These are phyloP conservation scores for Thrips palmi DNA, from an alignment of 1,140 invertebrate genomes.

Conservation along the genomic window DNA sequence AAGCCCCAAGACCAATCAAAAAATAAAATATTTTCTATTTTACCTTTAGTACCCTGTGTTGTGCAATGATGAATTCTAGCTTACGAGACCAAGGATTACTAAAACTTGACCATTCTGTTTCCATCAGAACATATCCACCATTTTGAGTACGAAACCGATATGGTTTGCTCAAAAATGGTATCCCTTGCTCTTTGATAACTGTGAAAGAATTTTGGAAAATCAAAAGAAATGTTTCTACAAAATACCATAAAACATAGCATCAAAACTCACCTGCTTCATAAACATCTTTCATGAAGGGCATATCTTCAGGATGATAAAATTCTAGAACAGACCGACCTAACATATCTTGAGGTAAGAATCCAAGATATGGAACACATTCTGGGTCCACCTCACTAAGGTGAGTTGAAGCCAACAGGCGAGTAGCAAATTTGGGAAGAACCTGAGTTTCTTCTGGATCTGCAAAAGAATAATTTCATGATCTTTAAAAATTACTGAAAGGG, in stretches of 20 bases:
- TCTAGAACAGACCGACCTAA: constrained; percentile 62
- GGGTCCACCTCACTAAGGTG: constrained; percentile 55
- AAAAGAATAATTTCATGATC: constrained; percentile 9
- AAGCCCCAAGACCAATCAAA: background rate
- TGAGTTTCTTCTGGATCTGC: constrained; percentile 40
- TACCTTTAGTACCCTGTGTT: constrained; percentile 67
- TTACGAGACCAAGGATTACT: constrained; percentile 84
- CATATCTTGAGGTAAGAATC: constrained; percentile 78
- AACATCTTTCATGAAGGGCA: constrained; percentile 55
- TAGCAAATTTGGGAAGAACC: constrained; percentile 44
- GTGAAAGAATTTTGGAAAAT: constrained; percentile 13
- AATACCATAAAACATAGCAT: constrained; percentile 15
- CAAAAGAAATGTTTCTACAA: no score
- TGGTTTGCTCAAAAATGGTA: constrained; percentile 54
- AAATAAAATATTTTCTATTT: constrained; percentile 6
- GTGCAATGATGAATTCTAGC: constrained; percentile 78
- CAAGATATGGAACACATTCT: constrained; percentile 61
- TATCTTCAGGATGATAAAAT: constrained; percentile 75
- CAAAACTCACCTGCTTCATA: constrained; percentile 56
- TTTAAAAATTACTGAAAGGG: no score
- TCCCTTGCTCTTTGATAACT: constrained; percentile 39
- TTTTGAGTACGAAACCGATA: constrained; percentile 67
- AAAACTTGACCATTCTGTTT: constrained; percentile 87
- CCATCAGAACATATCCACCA: constrained; percentile 58
- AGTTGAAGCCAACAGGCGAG: constrained; percentile 54